Evolutionary conservation across 2,113 vertebrate species (phyloP).

Genomic region (Sorex fumeus): DNA sequence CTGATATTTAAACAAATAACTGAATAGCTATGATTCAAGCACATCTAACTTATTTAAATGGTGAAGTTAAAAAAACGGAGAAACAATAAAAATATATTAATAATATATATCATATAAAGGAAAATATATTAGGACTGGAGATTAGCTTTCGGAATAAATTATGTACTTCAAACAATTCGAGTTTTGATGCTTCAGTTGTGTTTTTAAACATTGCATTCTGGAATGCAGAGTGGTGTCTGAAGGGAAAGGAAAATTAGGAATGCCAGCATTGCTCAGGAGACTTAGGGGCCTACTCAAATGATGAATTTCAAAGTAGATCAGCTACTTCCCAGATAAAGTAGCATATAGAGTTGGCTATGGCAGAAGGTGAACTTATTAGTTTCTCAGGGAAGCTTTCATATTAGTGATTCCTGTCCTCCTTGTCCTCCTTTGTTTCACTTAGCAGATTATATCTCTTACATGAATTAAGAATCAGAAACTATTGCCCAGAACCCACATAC

Average conservation of each 20-base stretch:
- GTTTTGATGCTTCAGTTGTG: conserved; percentile 1
- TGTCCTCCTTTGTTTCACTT: neutral
- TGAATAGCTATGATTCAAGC: no score
- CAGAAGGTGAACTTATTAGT: neutral
- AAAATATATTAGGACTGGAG: no score
- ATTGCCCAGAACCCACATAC: neutral
- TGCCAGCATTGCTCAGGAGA: neutral
- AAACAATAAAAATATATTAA: no score
- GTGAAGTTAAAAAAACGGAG: no score
- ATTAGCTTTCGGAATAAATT: no score
- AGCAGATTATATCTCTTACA: neutral
- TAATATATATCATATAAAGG: no score
- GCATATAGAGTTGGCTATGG: neutral
- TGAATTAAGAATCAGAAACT: neutral
- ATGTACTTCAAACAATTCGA: neutral
- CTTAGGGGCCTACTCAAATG: neutral
- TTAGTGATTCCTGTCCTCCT: neutral
- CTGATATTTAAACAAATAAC: no score
- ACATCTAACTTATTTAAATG: no score
- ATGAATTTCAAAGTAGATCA: conserved; percentile 12
- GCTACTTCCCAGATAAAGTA: neutral
- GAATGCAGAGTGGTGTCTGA: neutral
- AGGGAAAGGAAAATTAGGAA: neutral
- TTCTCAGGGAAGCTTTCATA: neutral
- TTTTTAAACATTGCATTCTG: neutral